Conservation (phyloP, 37 sponge, comb jelly and placozoan genomes). For the Amphimedon queenslandica region DNA sequence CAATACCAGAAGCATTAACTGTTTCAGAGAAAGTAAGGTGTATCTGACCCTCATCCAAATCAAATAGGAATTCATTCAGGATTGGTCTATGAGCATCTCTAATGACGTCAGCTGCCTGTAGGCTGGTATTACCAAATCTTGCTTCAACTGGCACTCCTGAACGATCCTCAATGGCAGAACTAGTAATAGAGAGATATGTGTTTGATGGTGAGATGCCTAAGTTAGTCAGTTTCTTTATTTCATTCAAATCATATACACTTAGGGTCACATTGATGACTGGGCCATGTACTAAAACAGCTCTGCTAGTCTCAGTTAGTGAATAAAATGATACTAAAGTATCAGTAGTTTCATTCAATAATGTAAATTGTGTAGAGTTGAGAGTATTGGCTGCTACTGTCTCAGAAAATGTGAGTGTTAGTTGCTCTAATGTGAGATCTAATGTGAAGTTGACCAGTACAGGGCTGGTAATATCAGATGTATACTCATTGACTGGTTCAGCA, state of each 20-base stretch:
- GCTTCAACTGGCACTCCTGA: conserved; percentile 46
- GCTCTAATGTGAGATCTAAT: conserved; percentile 61
- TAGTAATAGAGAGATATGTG: conserved; percentile 75
- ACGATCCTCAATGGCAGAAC: conserved; percentile 28
- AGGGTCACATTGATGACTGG: conserved; percentile 58
- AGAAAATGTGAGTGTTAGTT: conserved; percentile 61
- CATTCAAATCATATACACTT: conserved; percentile 48
- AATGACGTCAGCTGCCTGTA: conserved; percentile 40
- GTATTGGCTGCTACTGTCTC: conserved; percentile 76
- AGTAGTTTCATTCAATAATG: conserved; percentile 60
- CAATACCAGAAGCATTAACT: conserved; percentile 39
- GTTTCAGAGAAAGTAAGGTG: conserved; percentile 71
- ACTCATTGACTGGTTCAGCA: conserved; percentile 39
- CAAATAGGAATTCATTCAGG: conserved; percentile 30
- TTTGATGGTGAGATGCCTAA: conserved; percentile 48
- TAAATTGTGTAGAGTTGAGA: conserved; percentile 71
- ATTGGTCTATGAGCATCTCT: conserved; percentile 36
- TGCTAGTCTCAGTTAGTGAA: conserved; percentile 40
- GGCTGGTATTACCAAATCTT: conserved; percentile 8
- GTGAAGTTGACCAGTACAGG: conserved; percentile 67
- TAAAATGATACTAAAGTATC: conserved; percentile 6
- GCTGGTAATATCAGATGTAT: conserved; percentile 43
- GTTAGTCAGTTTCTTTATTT: conserved; percentile 52
- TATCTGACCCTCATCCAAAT: conserved; percentile 64
- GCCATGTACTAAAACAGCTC: conserved; percentile 4